These are phyloP conservation scores for Fistularia tabacaria DNA, from an alignment of 2,797 vertebrate genomes.

Conservation along the genomic window DNA sequence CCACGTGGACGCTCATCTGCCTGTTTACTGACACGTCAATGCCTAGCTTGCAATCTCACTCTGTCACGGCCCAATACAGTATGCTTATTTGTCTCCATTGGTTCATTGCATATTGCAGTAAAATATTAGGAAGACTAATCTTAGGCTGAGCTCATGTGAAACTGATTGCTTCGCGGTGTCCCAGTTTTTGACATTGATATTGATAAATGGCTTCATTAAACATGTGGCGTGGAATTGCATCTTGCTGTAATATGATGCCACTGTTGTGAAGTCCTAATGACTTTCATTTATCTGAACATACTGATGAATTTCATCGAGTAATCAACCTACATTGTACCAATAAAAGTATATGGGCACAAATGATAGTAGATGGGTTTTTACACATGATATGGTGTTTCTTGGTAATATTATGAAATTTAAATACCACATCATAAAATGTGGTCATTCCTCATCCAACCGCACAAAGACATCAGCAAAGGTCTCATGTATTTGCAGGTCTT, in stretches of 20 bases:
- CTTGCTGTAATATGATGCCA: conserved; percentile 26
- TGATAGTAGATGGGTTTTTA: background rate
- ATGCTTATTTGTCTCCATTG: conserved; percentile 15
- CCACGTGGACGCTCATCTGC: conserved; percentile 32
- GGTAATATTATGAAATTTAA: background rate
- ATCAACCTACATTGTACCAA: too few relatives aligned
- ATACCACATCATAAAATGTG: background rate
- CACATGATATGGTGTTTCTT: too few relatives aligned
- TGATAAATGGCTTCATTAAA: conserved; percentile 50
- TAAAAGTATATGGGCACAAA: too few relatives aligned
- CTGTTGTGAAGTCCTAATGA: conserved; percentile 44
- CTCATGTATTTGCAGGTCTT: too few relatives aligned
- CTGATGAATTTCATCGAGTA: conserved; percentile 14
- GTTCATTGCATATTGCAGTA: conserved; percentile 8
- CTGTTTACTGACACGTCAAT: conserved; percentile 22
- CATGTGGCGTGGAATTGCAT: conserved; percentile 19
- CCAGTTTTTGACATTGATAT: conserved; percentile 45
- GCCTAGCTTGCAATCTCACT: conserved; percentile 19
- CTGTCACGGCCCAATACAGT: conserved; percentile 27
- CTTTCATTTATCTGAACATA: conserved; percentile 34
- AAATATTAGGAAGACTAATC: conserved; percentile 53
- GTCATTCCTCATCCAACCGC: conserved; percentile 11
- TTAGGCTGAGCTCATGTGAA: conserved; percentile 44
- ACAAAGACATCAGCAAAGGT: background rate
- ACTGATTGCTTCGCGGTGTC: conserved; percentile 47